Percentiles rank a stretch among this genome's conserved stretches.
phyloP scores from a whole-genome alignment of 2,888 invertebrate species.

The Choreutis nemorana region DNA sequence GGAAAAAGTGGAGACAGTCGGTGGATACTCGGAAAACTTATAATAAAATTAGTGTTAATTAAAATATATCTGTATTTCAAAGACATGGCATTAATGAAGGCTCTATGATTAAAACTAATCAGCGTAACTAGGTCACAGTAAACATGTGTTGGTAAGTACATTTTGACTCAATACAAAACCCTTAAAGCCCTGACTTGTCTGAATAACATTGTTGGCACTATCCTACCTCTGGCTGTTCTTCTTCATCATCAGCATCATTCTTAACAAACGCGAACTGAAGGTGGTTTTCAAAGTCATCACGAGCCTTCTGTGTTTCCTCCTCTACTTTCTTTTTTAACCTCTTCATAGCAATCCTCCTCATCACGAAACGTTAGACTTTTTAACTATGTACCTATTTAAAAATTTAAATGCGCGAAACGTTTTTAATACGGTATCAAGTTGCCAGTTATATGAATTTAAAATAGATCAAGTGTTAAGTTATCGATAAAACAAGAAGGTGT shows the following conservation, averaged over 20 bases:
- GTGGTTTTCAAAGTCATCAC: constrained; percentile 53
- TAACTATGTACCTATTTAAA: neutral
- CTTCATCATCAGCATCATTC: constrained; percentile 40
- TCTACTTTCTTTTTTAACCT: constrained; percentile 19
- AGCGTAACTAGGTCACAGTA: no score
- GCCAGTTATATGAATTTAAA: neutral
- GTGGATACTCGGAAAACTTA: no score
- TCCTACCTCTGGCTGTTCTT: no score
- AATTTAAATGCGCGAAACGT: neutral
- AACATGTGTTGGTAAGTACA: no score
- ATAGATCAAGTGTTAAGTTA: constrained; percentile 36
- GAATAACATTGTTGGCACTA: no score
- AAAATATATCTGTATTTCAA: constrained; percentile 32
- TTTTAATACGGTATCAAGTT: no score
- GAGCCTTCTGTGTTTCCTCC: constrained; percentile 38
- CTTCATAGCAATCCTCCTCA: constrained; percentile 12
- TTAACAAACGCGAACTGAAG: constrained; percentile 44
- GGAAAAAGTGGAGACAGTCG: no score
- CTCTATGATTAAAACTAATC: no score
- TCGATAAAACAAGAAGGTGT: constrained; percentile 51
- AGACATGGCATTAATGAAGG: no score
- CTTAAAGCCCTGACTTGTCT: no score
- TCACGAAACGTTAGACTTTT: neutral
- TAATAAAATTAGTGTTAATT: neutral
- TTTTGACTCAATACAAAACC: no score